Percentiles rank a stretch among this genome's conserved stretches.
Conservation (phyloP, 2,888 invertebrate species). For the Hetaerina titia region DNA sequence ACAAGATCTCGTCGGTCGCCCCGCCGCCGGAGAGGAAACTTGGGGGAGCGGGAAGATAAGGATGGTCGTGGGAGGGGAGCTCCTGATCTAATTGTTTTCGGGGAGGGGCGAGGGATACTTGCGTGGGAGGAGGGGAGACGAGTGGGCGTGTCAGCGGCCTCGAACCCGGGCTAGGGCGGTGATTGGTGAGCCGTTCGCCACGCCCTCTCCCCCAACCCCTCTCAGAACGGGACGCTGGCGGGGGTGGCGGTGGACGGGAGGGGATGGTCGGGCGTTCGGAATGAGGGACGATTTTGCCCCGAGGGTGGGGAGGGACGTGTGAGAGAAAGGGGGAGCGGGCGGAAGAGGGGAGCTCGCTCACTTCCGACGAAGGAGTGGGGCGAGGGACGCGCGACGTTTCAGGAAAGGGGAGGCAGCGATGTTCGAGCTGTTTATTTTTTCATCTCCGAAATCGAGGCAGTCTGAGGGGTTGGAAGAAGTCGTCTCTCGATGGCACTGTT, state of each 20-base stretch:
- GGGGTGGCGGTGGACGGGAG: slow-evolving; percentile 68
- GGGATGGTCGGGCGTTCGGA: slow-evolving; percentile 68
- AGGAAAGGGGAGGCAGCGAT: background rate
- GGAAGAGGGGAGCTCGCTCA: slow-evolving; percentile 68
- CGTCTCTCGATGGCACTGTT: background rate
- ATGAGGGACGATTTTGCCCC: slow-evolving; percentile 57
- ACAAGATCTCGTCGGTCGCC: too few relatives aligned
- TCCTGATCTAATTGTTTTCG: slow-evolving; percentile 40
- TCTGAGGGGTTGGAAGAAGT: background rate
- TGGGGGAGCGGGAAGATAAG: background rate
- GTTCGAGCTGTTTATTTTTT: slow-evolving; percentile 66
- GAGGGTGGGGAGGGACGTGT: slow-evolving; percentile 60
- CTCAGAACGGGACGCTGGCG: slow-evolving; percentile 63
- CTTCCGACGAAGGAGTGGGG: slow-evolving; percentile 68
- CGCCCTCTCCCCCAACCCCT: slow-evolving; percentile 56
- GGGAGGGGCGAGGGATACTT: slow-evolving; percentile 69
- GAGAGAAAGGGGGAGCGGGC: slow-evolving; percentile 68
- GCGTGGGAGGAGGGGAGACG: slow-evolving; percentile 74
- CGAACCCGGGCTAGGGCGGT: background rate
- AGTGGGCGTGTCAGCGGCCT: slow-evolving; percentile 75
- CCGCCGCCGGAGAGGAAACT: too few relatives aligned
- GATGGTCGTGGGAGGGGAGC: slow-evolving; percentile 29
- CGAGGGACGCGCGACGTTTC: slow-evolving; percentile 9
- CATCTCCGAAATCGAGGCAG: slow-evolving; percentile 31
- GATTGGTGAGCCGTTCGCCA: slow-evolving; percentile 50